Conservation (phyloP, 1,140 invertebrate genomes). For the Gonioctena quinquepunctata region DNA sequence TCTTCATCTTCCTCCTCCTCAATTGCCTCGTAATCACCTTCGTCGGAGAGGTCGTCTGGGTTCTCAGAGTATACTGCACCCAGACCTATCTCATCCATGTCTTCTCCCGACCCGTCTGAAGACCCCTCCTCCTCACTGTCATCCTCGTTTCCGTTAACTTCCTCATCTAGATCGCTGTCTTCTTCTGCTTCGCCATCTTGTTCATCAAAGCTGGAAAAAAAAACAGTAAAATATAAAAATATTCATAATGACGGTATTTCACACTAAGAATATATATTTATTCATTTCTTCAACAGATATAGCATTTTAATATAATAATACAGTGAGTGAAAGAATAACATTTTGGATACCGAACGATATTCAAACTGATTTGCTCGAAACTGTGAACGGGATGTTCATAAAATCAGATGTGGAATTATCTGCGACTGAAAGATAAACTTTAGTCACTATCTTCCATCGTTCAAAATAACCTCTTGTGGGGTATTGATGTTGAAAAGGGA, state of each 20-base stretch:
- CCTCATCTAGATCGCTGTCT: conserved; percentile 69
- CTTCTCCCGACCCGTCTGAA: conserved; percentile 47
- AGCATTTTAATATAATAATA: neutral
- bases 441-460: no score
- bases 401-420: no score
- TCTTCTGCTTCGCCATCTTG: conserved; percentile 73
- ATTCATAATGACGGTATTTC: no score
- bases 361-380: no score
- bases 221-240: no score
- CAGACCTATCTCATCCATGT: conserved; percentile 63
- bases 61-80: conserved; percentile 75
- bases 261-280: neutral
- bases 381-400: no score
- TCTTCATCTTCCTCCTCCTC: conserved; percentile 69
- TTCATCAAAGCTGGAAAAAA: conserved; percentile 59
- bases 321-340: no score
- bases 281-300: neutral
- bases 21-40: conserved; percentile 69
- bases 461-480: no score
- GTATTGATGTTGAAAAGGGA: no score
- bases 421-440: no score
- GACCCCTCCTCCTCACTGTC: conserved; percentile 70
- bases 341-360: no score
- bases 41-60: conserved; percentile 64
- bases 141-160: conserved; percentile 74